Conservation (phyloP, 1,140 invertebrate species). For the Leucophenga varia region DNA sequence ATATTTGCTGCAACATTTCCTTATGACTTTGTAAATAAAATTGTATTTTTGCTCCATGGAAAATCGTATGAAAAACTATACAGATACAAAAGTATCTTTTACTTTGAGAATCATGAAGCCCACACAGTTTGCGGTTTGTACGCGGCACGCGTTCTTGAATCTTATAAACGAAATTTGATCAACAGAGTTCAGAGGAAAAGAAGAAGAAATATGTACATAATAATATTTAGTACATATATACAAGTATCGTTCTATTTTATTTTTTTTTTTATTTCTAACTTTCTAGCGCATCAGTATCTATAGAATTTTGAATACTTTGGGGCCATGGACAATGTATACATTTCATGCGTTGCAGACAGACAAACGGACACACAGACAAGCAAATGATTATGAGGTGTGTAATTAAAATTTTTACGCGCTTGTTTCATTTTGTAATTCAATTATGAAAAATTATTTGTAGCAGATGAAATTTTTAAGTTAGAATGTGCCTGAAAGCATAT, state of each 20-base stretch:
- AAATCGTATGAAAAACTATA: no score
- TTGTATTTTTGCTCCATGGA: conserved; percentile 15
- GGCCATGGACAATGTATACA: no score
- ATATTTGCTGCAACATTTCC: conserved; percentile 27
- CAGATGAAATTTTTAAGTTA: no score
- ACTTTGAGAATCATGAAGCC: conserved; percentile 13
- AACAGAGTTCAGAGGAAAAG: no score
- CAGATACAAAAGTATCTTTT: no score
- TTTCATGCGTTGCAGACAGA: not conserved
- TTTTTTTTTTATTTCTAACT: not conserved
- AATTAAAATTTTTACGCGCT: conserved; percentile 53
- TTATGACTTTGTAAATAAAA: conserved; percentile 34
- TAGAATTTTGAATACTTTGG: no score
- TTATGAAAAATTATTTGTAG: conserved; percentile 49
- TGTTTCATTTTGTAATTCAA: conserved; percentile 48
- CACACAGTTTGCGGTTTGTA: conserved; percentile 11
- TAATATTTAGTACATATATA: no score
- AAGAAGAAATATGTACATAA: no score
- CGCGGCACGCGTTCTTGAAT: conserved; percentile 31
- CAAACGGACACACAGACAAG: not conserved
- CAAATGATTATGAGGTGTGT: conserved; percentile 54
- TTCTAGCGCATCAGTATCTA: no score
- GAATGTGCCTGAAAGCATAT: no score
- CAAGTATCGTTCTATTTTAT: not conserved
- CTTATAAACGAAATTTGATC: conserved; percentile 36